A percentile compares a stretch with the other conserved stretches of the same genome.
phyloP scores from a whole-genome alignment of 2,888 invertebrate genomes.

The Apotomis betuletana region DNA sequence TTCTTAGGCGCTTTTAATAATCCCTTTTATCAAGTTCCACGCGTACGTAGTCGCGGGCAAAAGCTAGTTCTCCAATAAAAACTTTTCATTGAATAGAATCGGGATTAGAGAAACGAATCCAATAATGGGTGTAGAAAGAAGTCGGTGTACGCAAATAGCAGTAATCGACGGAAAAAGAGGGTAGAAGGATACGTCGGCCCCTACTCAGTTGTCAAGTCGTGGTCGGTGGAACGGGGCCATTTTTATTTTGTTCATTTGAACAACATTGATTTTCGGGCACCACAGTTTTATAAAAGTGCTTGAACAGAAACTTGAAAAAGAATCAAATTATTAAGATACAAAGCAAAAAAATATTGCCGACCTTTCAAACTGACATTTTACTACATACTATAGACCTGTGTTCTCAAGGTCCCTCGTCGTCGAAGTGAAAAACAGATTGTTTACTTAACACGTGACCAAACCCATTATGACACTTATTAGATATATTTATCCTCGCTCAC shows the following conservation, averaged over 20 bases:
- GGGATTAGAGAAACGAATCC: conserved; percentile 20
- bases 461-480: too few relatives aligned
- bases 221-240: neutral
- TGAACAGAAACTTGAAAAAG: neutral
- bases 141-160: conserved; percentile 23
- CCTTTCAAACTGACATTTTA: too few relatives aligned
- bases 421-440: too few relatives aligned
- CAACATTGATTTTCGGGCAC: neutral
- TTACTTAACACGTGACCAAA: too few relatives aligned
- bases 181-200: conserved; percentile 18
- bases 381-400: too few relatives aligned
- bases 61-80: neutral
- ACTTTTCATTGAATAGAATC: neutral
- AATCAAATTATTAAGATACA: neutral
- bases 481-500: too few relatives aligned
- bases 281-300: neutral
- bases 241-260: neutral
- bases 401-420: too few relatives aligned
- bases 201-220: conserved; percentile 19
- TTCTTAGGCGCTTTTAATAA: too few relatives aligned
- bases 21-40: too few relatives aligned
- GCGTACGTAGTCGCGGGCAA: too few relatives aligned
- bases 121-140: conserved; percentile 10
- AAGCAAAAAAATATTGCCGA: too few relatives aligned
- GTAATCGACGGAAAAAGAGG: conserved; percentile 24